phyloP scores from a whole-genome alignment of 2,888 invertebrate species.

The Zygaena filipendulae region DNA sequence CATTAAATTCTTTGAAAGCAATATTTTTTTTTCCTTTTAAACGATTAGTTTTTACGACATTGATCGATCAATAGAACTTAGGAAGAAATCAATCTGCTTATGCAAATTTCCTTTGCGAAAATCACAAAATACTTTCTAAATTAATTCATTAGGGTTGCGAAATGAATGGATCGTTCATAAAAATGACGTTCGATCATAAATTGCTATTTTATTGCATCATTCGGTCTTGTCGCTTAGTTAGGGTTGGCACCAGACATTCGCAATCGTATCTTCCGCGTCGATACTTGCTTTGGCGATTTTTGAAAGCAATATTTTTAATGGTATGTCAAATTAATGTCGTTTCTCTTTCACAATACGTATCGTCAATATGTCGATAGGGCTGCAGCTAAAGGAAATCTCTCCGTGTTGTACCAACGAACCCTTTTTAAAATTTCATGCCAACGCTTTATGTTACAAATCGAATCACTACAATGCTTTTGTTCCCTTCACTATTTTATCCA shows the following conservation, averaged over 20 bases:
- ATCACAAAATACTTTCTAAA: slow-evolving; percentile 28
- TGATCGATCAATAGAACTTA: slow-evolving; percentile 53
- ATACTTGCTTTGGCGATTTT: slow-evolving; percentile 42
- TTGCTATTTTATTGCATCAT: slow-evolving; percentile 43
- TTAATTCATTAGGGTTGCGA: slow-evolving; percentile 47
- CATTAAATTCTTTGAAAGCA: slow-evolving; percentile 36
- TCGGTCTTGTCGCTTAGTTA: slow-evolving; percentile 16
- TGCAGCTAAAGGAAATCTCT: slow-evolving; percentile 26
- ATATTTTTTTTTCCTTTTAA: slow-evolving; percentile 18
- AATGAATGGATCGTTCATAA: too few relatives aligned
- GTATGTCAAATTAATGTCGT: slow-evolving; percentile 64
- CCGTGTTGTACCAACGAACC: slow-evolving; percentile 46
- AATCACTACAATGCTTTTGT: slow-evolving; percentile 40
- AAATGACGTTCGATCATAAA: slow-evolving; percentile 34
- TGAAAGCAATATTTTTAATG: slow-evolving; percentile 63
- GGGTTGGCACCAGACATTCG: slow-evolving; percentile 35
- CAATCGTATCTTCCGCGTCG: slow-evolving; percentile 51
- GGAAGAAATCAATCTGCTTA: slow-evolving; percentile 28
- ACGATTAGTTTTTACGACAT: slow-evolving; percentile 43
- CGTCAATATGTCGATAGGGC: slow-evolving; percentile 64
- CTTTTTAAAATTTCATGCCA: slow-evolving; percentile 54
- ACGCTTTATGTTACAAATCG: slow-evolving; percentile 58
- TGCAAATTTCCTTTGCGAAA: slow-evolving; percentile 45
- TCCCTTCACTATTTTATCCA: slow-evolving; percentile 29
- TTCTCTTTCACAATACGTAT: slow-evolving; percentile 46